phyloP scores from a whole-genome alignment of 2,888 invertebrate genomes.

The Noctua pronuba region DNA sequence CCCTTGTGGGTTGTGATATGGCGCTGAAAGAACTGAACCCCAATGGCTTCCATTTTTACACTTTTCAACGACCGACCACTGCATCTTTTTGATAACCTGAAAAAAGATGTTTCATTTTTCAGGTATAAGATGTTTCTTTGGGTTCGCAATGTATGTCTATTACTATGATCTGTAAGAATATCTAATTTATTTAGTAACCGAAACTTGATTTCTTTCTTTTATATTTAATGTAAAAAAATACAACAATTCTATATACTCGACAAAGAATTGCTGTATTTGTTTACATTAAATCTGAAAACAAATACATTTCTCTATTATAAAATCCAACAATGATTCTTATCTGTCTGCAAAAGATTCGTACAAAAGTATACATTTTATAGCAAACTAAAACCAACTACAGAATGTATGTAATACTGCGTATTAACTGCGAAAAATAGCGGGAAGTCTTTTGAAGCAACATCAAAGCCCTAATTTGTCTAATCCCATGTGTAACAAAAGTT shows the following conservation, averaged over 20 bases:
- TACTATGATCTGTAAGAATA: not conserved
- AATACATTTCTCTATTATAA: not conserved
- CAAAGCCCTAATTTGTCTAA: conserved; percentile 72
- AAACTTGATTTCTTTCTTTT: not conserved
- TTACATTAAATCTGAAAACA: not conserved
- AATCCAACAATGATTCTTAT: not conserved
- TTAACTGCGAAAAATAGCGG: conserved; percentile 18
- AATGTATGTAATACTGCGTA: not conserved
- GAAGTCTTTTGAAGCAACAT: conserved; percentile 39
- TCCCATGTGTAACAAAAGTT: conserved; percentile 75
- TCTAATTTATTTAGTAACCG: not conserved
- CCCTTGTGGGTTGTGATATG: conserved; percentile 28
- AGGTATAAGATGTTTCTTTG: not conserved
- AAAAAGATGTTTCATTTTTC: not conserved
- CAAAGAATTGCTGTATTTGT: not conserved
- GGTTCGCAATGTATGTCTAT: not conserved
- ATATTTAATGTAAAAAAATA: too few relatives aligned
- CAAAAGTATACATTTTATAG: not conserved
- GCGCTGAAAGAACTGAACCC: conserved; percentile 16
- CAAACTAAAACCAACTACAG: not conserved
- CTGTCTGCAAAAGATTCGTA: not conserved
- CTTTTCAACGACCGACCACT: not conserved
- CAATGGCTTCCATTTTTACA: conserved; percentile 11
- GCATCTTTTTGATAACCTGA: too few relatives aligned
- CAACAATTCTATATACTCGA: too few relatives aligned